Conservation (phyloP, 1,140 invertebrate genomes). For the Ips nitidus region DNA sequence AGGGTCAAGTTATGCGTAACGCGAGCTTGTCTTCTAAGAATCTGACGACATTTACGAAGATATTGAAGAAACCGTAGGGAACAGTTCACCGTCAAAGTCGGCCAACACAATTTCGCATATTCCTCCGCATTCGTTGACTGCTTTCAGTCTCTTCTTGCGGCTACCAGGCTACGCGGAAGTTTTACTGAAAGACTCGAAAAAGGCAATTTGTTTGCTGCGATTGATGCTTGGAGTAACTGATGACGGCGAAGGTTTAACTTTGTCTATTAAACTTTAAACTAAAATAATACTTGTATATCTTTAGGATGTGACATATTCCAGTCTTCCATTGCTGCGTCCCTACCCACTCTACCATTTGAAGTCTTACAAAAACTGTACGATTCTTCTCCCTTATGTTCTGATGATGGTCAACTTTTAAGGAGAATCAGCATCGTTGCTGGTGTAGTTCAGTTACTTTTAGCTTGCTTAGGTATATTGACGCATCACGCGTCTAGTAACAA, state of each 20-base stretch:
- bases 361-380: slow-evolving; percentile 80
- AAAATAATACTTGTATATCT: too few species aligned
- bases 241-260: slow-evolving; percentile 74
- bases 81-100: slow-evolving; percentile 51
- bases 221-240: slow-evolving; percentile 86
- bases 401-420: slow-evolving; percentile 77
- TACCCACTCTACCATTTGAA: slow-evolving; percentile 87
- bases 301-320: slow-evolving; percentile 70
- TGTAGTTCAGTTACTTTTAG: slow-evolving; percentile 79
- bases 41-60: slow-evolving; percentile 73
- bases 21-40: slow-evolving; percentile 29
- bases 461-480: slow-evolving; percentile 86
- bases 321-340: slow-evolving; percentile 69
- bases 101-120: slow-evolving; percentile 57
- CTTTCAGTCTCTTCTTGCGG: slow-evolving; percentile 84
- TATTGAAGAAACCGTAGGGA: slow-evolving; percentile 54
- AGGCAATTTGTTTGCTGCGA: slow-evolving; percentile 81
- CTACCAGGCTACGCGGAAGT: slow-evolving; percentile 89
- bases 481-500: slow-evolving; percentile 64
- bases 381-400: slow-evolving; percentile 73
- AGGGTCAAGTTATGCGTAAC: neutral
- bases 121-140: slow-evolving; percentile 85
- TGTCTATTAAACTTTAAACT: too few species aligned
- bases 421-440: slow-evolving; percentile 80
- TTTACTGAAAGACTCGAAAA: slow-evolving; percentile 77